These are phyloP conservation scores for Drosophila testacea DNA, from an alignment of 2,888 invertebrate genomes.

Conservation along the genomic window DNA sequence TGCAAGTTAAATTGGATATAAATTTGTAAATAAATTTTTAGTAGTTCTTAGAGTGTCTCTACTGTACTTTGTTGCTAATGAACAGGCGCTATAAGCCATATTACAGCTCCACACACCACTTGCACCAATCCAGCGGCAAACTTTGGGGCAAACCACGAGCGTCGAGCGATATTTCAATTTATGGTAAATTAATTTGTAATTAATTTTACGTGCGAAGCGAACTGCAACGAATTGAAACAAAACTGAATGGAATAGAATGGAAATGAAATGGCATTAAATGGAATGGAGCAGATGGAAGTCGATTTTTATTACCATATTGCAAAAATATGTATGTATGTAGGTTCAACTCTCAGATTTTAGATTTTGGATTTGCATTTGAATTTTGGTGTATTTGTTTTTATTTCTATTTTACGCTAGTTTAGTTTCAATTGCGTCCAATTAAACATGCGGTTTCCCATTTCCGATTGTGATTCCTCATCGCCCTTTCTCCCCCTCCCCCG, in stretches of 20 bases:
- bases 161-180: slow-evolving; percentile 60
- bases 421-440: slow-evolving; percentile 81
- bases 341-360: slow-evolving; percentile 10
- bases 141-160: slow-evolving; percentile 39
- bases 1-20: background rate
- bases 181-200: slow-evolving; percentile 82
- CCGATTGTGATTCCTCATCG: slow-evolving; percentile 57
- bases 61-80: slow-evolving; percentile 50
- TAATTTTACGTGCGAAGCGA: slow-evolving; percentile 66
- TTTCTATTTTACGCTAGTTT: slow-evolving; percentile 79
- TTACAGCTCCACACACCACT: slow-evolving; percentile 1
- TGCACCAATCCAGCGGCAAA: slow-evolving; percentile 17
- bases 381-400: slow-evolving; percentile 39
- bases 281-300: slow-evolving; percentile 3
- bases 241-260: slow-evolving; percentile 9
- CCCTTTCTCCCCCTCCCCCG: background rate
- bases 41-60: background rate
- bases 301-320: slow-evolving; percentile 43
- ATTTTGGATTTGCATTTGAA: slow-evolving; percentile 10
- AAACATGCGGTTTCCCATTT: slow-evolving; percentile 76
- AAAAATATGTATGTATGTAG: background rate
- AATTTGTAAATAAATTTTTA: background rate
- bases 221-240: slow-evolving; percentile 12
- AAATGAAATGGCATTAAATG: slow-evolving; percentile 14
- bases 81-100: slow-evolving; percentile 18